Evolutionary conservation across 2,113 vertebrate genomes (phyloP).

Genomic region (Paramisgurnus dabryanus): DNA sequence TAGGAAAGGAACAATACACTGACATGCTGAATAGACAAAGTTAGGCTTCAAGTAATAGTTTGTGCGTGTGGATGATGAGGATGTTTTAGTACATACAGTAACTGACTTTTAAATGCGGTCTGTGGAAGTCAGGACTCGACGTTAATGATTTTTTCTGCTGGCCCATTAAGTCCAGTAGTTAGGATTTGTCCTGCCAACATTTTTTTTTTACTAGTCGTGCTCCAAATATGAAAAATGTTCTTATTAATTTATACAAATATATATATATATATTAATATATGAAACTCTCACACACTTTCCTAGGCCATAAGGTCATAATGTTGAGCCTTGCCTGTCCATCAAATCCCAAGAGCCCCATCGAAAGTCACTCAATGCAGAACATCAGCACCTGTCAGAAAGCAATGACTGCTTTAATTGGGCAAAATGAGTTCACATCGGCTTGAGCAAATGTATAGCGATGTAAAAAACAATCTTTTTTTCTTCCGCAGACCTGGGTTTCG

Average conservation of each 20-base stretch:
- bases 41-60: slow-evolving; percentile 30
- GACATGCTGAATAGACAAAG: slow-evolving; percentile 2
- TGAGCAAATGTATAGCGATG: neutral
- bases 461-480: neutral
- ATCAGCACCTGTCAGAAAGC: slow-evolving; percentile 44
- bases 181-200: no score
- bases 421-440: neutral
- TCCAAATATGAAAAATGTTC: no score
- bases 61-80: slow-evolving; percentile 18
- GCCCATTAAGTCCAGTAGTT: neutral
- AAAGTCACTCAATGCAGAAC: slow-evolving; percentile 48
- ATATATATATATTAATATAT: no score
- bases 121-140: neutral
- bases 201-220: no score
- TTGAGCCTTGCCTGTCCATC: neutral
- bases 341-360: slow-evolving; percentile 58
- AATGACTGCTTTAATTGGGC: slow-evolving; percentile 55
- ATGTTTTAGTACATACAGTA: slow-evolving; percentile 43
- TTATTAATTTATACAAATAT: no score
- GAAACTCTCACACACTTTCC: no score
- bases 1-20: neutral
- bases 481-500: slow-evolving; percentile 16
- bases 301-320: no score
- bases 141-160: neutral
- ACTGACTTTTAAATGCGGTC: slow-evolving; percentile 15